Evolutionary conservation across 1,140 invertebrate genomes (phyloP), one percentile per base, ranked within the genome.

Genomic region (Coelopa frigida): DNA sequence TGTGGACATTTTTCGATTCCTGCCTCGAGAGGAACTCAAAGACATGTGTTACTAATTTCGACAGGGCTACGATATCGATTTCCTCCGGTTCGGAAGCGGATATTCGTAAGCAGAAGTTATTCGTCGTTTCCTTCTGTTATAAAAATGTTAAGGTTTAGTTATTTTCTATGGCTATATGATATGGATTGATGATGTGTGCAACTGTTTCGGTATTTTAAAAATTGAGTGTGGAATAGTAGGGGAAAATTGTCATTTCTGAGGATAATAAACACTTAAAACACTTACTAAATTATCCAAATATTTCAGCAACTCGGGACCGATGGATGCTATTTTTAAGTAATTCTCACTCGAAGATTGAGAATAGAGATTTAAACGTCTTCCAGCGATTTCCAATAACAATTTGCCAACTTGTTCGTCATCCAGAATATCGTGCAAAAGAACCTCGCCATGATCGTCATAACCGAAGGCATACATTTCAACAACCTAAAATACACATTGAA

Each of bases 391-490:
- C 2, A 90, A 63, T 31, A 91, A 70, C 56, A 80, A 74, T 14
- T 73, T 68, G 11, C 82, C 83, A 33, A 91, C 66, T 18, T 74
- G 68, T 54, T 78, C 75, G 31, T 73, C 74, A 50, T 87, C 78
- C 50, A 75, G 78, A 3, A 89, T 78, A 27, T 81, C 72, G 8
- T 74, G 60, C 27, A 85, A 58, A 53, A 89, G 80, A 67, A 86
- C 82, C 65, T 86, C 78, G 18, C 84, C 89, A 24, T 87, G 62
- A 26, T 73, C 74, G 76, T 93, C 88, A 56, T 83, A 82, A 31
- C 86, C 86, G 59, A 78, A 78, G 1, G 77, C 75, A 61, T 89
- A 91, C 12, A 91, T 71, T 56, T 88, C 80, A 55, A 79, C 78
- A 35, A 87, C 78, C 70, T 72, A 41, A 11, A 37, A 36, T 32